Percentiles rank a stretch among this genome's conserved stretches.
phyloP scores from a whole-genome alignment of 1,140 invertebrate genomes.

The Belonocnema kinseyi region DNA sequence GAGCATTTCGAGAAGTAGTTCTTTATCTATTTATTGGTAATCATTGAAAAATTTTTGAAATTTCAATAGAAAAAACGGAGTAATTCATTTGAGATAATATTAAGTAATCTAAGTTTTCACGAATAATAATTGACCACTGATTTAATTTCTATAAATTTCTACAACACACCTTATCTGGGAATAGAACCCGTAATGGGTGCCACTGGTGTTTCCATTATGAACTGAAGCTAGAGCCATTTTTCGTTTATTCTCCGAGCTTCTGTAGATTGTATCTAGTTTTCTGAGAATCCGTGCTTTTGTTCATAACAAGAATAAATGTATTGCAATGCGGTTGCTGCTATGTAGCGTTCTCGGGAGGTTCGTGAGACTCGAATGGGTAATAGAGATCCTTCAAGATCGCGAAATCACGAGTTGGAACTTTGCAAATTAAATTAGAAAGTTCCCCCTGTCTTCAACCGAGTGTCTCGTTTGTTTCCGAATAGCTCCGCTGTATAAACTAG shows the following conservation, averaged over 20 bases:
- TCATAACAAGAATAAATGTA: slow-evolving; percentile 21
- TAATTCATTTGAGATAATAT: no score
- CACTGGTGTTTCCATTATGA: neutral
- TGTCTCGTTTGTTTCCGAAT: slow-evolving; percentile 56
- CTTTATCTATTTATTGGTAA: neutral
- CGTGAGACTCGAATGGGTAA: slow-evolving; percentile 20
- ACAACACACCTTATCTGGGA: no score
- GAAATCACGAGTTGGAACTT: slow-evolving; percentile 56
- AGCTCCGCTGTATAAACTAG: neutral
- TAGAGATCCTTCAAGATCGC: slow-evolving; percentile 45
- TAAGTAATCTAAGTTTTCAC: no score
- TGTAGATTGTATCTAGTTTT: neutral
- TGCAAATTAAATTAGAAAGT: slow-evolving; percentile 64
- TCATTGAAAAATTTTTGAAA: neutral
- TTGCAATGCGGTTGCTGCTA: slow-evolving; percentile 19
- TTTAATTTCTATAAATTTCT: no score
- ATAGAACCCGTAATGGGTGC: no score
- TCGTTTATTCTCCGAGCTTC: neutral
- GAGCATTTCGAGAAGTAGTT: neutral
- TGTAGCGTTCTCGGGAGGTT: slow-evolving; percentile 8
- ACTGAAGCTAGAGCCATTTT: no score
- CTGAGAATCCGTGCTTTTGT: slow-evolving; percentile 3
- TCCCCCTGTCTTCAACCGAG: slow-evolving; percentile 48
- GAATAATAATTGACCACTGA: no score
- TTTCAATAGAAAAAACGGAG: no score